Evolutionary conservation across 2,888 invertebrate genomes (phyloP).

Genomic region (Andricus quercusramuli): DNA sequence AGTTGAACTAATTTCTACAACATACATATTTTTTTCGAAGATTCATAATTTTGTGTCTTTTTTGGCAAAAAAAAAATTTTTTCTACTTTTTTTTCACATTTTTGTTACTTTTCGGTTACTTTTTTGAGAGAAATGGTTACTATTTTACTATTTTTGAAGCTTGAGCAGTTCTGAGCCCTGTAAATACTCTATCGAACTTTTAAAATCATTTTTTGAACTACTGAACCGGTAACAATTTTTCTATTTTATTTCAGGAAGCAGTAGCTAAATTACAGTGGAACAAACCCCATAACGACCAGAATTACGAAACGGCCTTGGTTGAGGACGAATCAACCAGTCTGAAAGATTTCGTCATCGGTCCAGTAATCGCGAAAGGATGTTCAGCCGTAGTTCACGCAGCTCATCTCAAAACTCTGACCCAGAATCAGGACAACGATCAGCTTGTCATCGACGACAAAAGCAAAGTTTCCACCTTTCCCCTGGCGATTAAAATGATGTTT

Average conservation of each 20-base stretch:
- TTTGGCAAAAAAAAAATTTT: too few relatives aligned
- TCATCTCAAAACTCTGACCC: conserved; percentile 75
- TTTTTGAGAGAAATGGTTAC: too few relatives aligned
- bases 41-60: too few relatives aligned
- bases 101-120: too few relatives aligned
- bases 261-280: conserved; percentile 82
- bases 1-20: too few relatives aligned
- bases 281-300: conserved; percentile 78
- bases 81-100: too few relatives aligned
- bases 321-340: conserved; percentile 80
- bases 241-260: conserved; percentile 79
- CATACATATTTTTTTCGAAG: too few relatives aligned
- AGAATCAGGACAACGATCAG: conserved; percentile 47
- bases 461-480: conserved; percentile 79
- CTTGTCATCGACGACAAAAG: conserved; percentile 57
- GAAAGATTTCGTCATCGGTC: conserved; percentile 84
- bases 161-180: too few relatives aligned
- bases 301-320: conserved; percentile 75
- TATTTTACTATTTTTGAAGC: too few relatives aligned
- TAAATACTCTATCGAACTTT: not conserved
- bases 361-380: conserved; percentile 88
- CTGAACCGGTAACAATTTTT: conserved; percentile 47
- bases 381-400: conserved; percentile 90
- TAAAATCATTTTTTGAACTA: not conserved
- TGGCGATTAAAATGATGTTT: conserved; percentile 95